phyloP scores from a whole-genome alignment of 2,888 invertebrate species.

The Nemotelus nigrinus region DNA sequence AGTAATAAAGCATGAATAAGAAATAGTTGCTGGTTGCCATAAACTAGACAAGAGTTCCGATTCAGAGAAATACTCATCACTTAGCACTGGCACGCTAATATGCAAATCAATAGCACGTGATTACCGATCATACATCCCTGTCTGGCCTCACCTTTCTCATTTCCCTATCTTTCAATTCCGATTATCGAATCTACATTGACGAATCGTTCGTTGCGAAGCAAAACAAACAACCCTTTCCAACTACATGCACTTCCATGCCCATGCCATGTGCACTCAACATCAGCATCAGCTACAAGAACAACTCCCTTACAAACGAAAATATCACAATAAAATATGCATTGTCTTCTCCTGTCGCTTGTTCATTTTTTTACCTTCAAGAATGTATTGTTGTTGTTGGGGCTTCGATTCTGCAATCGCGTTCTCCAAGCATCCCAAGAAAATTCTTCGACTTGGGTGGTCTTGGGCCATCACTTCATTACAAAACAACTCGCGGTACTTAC shows the following conservation, averaged over 20 bases:
- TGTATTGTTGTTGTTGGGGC: conserved; percentile 18
- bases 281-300: conserved; percentile 25
- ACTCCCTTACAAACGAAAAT: conserved; percentile 18
- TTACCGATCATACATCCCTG: background rate
- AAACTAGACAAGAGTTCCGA: too few species aligned
- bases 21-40: too few species aligned
- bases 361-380: conserved; percentile 8
- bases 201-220: background rate
- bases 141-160: background rate
- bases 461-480: conserved; percentile 53
- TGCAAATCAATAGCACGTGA: conserved; percentile 24
- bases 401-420: conserved; percentile 38
- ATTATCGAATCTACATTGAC: conserved; percentile 13
- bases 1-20: too few species aligned
- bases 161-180: background rate
- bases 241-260: background rate
- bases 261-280: conserved; percentile 12
- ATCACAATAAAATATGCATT: conserved; percentile 25
- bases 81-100: background rate
- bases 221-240: conserved; percentile 1
- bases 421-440: conserved; percentile 50
- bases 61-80: too few species aligned
- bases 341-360: conserved; percentile 20
- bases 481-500: conserved; percentile 51
- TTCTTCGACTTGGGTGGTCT: conserved; percentile 54